phyloP scores from a whole-genome alignment of 2,888 invertebrate species.

The Plagodis dolabraria region DNA sequence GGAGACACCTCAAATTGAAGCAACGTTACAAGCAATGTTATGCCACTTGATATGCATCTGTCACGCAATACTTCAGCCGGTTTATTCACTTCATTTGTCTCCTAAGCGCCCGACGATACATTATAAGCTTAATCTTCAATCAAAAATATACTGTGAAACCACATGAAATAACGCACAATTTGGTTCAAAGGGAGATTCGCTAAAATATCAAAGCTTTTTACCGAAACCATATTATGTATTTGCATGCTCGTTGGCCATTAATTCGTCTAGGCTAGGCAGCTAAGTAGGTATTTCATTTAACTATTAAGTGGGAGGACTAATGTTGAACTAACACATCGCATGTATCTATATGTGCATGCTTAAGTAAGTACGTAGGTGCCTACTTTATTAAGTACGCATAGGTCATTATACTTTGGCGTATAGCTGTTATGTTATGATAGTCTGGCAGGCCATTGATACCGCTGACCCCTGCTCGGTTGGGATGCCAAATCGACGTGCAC shows the following conservation, averaged over 20 bases:
- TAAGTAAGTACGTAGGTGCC: too few species aligned
- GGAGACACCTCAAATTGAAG: not conserved
- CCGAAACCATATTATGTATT: constrained; percentile 10
- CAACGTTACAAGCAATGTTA: constrained; percentile 4
- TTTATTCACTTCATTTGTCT: not conserved
- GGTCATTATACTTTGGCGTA: constrained; percentile 25
- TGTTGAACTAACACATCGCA: constrained; percentile 18
- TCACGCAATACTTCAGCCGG: constrained; percentile 21
- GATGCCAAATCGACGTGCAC: not conserved
- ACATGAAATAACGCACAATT: not conserved
- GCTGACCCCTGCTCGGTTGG: constrained; percentile 13
- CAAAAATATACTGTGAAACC: not conserved
- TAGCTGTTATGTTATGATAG: constrained; percentile 8
- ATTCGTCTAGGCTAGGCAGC: not conserved
- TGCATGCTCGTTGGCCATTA: constrained; percentile 18
- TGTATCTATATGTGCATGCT: too few species aligned
- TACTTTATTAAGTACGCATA: not conserved
- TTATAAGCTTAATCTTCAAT: not conserved
- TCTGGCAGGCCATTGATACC: constrained; percentile 7
- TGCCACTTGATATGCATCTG: constrained; percentile 10
- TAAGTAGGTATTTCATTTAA: constrained; percentile 18
- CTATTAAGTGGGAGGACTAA: constrained; percentile 18
- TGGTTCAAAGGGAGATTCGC: not conserved
- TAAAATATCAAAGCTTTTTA: constrained; percentile 5
- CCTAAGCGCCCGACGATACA: not conserved